These are phyloP conservation scores for Kudoa iwatai DNA, from an alignment of 30 jellyfish, hydroid and myxozoan genomes.

Conservation along the genomic window DNA sequence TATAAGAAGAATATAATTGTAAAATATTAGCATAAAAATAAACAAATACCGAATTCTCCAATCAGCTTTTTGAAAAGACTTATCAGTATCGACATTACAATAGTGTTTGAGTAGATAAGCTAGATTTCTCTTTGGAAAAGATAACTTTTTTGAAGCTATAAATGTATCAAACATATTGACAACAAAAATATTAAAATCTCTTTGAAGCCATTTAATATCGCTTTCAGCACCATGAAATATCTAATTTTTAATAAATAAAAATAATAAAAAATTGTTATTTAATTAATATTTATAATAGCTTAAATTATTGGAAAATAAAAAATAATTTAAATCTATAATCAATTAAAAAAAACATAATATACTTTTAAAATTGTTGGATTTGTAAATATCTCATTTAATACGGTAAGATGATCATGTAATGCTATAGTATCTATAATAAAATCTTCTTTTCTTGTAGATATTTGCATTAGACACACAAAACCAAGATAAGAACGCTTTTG, in stretches of 20 bases:
- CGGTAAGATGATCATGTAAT: slow-evolving; percentile 27
- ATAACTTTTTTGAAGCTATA: slow-evolving; percentile 34
- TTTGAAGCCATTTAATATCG: slow-evolving; percentile 76
- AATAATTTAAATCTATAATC: no score
- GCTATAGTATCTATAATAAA: slow-evolving; percentile 32
- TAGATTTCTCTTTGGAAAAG: slow-evolving; percentile 18
- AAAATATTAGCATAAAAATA: not conserved
- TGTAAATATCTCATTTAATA: slow-evolving; percentile 42
- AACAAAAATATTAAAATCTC: slow-evolving; percentile 54
- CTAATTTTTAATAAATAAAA: slow-evolving; percentile 3
- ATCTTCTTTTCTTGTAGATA: slow-evolving; percentile 42
- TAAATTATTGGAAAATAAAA: no score
- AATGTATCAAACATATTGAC: slow-evolving; percentile 90
- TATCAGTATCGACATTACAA: slow-evolving; percentile 38
- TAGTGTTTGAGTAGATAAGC: slow-evolving; percentile 19
- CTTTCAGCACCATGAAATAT: slow-evolving; percentile 68
- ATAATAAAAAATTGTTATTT: no score
- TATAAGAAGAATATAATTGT: slow-evolving; percentile 1
- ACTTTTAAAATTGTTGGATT: slow-evolving; percentile 61
- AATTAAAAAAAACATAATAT: not conserved
- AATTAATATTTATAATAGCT: no score
- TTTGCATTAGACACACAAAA: slow-evolving; percentile 68
- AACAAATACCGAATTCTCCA: slow-evolving; percentile 51
- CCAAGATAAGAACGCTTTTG: slow-evolving; percentile 76
- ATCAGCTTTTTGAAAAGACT: slow-evolving; percentile 72